Conservation (phyloP, 64 coral and sea anemone genomes). For the Hydrozoanthus tunicans region DNA sequence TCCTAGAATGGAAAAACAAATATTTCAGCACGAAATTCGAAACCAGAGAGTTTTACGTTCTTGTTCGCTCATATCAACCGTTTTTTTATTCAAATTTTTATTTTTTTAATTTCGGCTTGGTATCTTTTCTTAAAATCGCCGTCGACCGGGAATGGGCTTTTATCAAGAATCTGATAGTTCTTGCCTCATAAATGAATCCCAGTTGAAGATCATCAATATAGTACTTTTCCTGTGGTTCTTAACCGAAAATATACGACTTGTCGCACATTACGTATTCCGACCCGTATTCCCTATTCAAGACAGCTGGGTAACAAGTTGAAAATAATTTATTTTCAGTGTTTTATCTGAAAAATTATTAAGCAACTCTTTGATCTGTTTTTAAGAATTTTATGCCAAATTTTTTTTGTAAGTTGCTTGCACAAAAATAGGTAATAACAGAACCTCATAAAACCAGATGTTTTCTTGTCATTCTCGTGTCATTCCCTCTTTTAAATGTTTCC, state of each 20-base stretch:
- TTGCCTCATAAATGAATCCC: slow-evolving; percentile 7
- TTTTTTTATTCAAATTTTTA: slow-evolving; percentile 21
- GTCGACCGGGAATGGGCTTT: neutral
- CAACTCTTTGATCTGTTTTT: too few species aligned
- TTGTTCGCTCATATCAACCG: neutral
- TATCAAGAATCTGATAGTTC: slow-evolving; percentile 30
- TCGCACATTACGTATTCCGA: neutral
- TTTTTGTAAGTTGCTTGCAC: too few species aligned
- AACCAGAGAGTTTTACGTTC: neutral
- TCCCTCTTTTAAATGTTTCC: neutral
- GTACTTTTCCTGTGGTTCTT: neutral
- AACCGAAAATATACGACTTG: neutral
- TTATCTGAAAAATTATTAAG: neutral
- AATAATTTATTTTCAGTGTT: neutral
- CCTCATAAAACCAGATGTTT: neutral
- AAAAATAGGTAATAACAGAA: neutral
- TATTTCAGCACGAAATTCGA: slow-evolving; percentile 16
- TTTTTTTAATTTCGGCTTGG: slow-evolving; percentile 24
- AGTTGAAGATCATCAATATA: neutral
- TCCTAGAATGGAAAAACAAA: neutral
- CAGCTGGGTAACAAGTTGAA: neutral
- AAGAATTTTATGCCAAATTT: too few species aligned
- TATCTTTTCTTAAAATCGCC: slow-evolving; percentile 47
- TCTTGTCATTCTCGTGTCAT: neutral
- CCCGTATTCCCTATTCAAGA: neutral